Conservation (phyloP, 2,113 vertebrate species). For the Symphodus melops region DNA sequence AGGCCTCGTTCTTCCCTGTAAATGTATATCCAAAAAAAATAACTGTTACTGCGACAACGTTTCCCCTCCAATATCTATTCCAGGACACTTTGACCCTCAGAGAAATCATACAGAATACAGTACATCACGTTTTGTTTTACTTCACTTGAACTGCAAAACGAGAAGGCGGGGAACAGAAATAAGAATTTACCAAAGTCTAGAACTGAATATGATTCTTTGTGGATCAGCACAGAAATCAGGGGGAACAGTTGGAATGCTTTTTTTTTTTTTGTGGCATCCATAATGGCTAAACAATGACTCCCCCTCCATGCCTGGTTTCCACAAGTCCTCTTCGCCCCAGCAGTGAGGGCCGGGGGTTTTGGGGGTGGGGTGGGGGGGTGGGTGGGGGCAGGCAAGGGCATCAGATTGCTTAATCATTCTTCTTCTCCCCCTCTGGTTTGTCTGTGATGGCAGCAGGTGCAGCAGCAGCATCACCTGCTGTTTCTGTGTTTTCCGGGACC, state of each 20-base stretch:
- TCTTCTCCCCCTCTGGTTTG: constrained; percentile 91
- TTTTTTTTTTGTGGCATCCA: constrained; percentile 71
- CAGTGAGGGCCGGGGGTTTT: constrained; percentile 24
- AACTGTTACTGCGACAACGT: constrained; percentile 61
- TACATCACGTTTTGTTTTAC: constrained; percentile 86
- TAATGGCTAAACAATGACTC: constrained; percentile 73
- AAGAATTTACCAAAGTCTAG: constrained; percentile 80
- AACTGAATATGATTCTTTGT: constrained; percentile 78
- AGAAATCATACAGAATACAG: constrained; percentile 85
- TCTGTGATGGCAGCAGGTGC: constrained; percentile 73
- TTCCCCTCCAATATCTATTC: constrained; percentile 53
- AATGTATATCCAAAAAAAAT: constrained; percentile 55
- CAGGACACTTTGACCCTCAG: constrained; percentile 72
- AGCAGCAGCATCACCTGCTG: constrained; percentile 22
- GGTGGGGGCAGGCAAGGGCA: constrained; percentile 32
- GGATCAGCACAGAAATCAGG: constrained; percentile 76
- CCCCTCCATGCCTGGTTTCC: constrained; percentile 68
- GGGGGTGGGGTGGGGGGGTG: constrained; percentile 32
- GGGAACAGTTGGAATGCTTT: constrained; percentile 77
- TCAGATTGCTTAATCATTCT: constrained; percentile 87
- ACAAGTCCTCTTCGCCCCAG: constrained; percentile 70
- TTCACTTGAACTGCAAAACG: constrained; percentile 85
- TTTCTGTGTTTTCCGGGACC: constrained; percentile 47
- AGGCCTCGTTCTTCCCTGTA: constrained; percentile 67
- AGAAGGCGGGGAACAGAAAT: constrained; percentile 75